Evolutionary conservation across 2,113 vertebrate species (phyloP), one percentile per base, ranked within the genome.

Genomic region (Chaetodon trifascialis): DNA sequence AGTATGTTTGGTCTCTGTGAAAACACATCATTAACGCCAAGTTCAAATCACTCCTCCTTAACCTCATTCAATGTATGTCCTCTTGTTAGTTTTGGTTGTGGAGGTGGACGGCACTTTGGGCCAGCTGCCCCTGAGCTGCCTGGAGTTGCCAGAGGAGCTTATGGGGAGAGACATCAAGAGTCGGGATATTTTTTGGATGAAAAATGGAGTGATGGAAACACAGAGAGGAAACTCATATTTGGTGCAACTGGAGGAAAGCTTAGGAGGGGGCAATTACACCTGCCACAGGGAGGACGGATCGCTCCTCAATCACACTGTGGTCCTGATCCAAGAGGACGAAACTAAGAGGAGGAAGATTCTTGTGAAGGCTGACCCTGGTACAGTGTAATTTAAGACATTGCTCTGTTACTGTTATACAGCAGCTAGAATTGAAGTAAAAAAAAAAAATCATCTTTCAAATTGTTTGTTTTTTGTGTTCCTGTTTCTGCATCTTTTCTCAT

Each of bases 231-330:
- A 93, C 66, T 6, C 7, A 0, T 92, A 87, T 67, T 0, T 2
- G 5, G 73, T 94, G 36, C 11, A 25, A 54, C 73, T 94, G 23
- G 42, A 84, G 65, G 92, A 93, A 60, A 90, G 85, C 54, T 63
- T 65, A 7, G 93, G 90, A 46, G 90, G 94, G 21, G 94, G 93
- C 23, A 91, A 88, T 80, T 94, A 93, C 88, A 93, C 76, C 73
- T 94, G 94, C 78, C 78, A 94, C 91, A 63, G 42, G 36, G 11
- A 63, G 62, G 76, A 91, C 0, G 90, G 91, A 21, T 70, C 90
- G 0, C 80, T 94, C 15, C 81, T 94, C 25, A 93, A 94, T 79
- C 44, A 93, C 68, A 94, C 91, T 0, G 34, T 74, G 71, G 88
- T 94, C 36, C 88, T 94, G 71, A 88, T 94, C 78, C 68, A 73